phyloP scores from a whole-genome alignment of 2,888 invertebrate genomes.

The Apamea crenata region DNA sequence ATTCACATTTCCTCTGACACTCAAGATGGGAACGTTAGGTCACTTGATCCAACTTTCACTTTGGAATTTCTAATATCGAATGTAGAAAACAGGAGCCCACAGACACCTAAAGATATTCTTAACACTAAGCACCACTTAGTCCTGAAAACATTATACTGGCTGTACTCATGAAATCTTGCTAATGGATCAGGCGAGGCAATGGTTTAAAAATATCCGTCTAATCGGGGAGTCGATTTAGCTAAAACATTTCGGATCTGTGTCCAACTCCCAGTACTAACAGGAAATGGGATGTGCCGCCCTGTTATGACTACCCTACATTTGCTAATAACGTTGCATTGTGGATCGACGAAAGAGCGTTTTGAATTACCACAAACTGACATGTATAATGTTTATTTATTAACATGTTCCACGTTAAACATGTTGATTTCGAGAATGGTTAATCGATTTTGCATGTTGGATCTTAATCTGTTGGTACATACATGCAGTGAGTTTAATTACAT shows the following conservation, averaged over 20 bases:
- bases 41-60: neutral
- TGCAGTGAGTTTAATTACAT: conserved; percentile 52
- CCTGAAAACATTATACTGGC: conserved; percentile 76
- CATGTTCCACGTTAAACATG: conserved; percentile 55
- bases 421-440: conserved; percentile 55
- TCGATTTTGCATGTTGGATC: conserved; percentile 54
- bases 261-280: conserved; percentile 74
- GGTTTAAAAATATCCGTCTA: conserved; percentile 87
- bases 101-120: conserved; percentile 38
- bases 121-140: conserved; percentile 52
- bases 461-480: conserved; percentile 53
- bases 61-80: neutral
- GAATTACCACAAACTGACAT: conserved; percentile 41
- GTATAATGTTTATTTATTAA: conserved; percentile 58
- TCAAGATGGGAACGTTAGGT: neutral
- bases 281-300: conserved; percentile 82
- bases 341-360: conserved; percentile 52
- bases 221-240: conserved; percentile 84
- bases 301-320: conserved; percentile 63
- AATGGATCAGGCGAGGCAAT: conserved; percentile 85
- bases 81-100: conserved; percentile 3
- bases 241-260: conserved; percentile 83
- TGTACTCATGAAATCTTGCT: conserved; percentile 83
- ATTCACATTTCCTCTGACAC: neutral
- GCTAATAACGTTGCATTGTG: conserved; percentile 55